Evolutionary conservation across 2,113 vertebrate genomes (phyloP), one percentile per base, ranked within the genome.

Genomic region (Oreamnos americanus): DNA sequence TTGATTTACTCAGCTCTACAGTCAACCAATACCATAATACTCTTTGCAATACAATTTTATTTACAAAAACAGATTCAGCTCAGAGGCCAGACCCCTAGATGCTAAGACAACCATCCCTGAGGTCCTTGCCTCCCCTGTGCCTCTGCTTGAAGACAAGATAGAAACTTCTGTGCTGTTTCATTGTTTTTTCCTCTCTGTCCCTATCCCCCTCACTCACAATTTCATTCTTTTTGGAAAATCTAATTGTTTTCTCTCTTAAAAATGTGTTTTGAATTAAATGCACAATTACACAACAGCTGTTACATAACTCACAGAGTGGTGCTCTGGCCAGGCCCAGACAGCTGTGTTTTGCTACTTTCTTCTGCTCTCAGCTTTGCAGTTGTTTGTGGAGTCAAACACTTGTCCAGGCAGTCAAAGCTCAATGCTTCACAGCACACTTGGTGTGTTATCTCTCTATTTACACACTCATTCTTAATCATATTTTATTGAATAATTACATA

Each of bases 281-380:
- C 45, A 36, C 83, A 97, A 92, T 98, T 96, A 94, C 64, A 95
- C 96, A 98, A 96, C 89, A 97, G 96, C 97, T 98, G 96, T 98
- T 98, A 96, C 55, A 47, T 98, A 98, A 98, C 93, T 81, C n/a
- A 39, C 55, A 60, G 76, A 30, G 12, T 33, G 19, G 45, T n/a
- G 33, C 55, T 93, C 19, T 2, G 13, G 83, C 93, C 86, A 19
- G 88, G 88, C 62, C 86, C 62, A 76, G 93, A 91, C 98, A 98
- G 96, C 98, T 98, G 97, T 94, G 94, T 90, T 96, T 98, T 85
- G 78, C 76, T 85, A 15, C 71, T 93, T 85, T 93, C 78, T 79
- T 60, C 39, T 86, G 55, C 64, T 96, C 83, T 33, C 78, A 64
- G 88, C 39, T 9, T 85, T 67, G 21, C 85, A 95, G 88, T 89